These are phyloP conservation scores for Gobionotothen gibberifrons DNA, from an alignment of 2,797 vertebrate species.

Conservation along the genomic window DNA sequence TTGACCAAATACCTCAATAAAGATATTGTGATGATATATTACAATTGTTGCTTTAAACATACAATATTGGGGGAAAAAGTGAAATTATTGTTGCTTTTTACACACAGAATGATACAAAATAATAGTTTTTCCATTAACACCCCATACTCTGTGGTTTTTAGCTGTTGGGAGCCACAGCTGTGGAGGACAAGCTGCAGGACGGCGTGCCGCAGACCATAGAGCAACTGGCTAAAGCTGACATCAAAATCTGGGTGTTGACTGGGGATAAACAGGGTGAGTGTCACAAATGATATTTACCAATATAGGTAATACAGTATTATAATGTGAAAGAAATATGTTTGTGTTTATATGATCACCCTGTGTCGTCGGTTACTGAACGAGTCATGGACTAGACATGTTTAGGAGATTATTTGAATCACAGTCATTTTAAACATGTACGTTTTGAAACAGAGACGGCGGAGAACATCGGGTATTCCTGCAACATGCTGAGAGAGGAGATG, in stretches of 20 bases:
- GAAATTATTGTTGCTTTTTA: neutral
- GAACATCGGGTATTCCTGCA: conserved; percentile 95
- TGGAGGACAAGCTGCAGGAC: conserved; percentile 97
- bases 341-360: neutral
- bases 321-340: neutral
- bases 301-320: neutral
- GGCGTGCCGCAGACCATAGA: conserved; percentile 93
- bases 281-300: neutral
- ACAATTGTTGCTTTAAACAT: neutral
- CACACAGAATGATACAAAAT: neutral
- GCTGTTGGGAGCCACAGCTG: conserved; percentile 92
- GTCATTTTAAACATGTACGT: neutral
- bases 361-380: neutral
- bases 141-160: conserved; percentile 56
- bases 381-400: neutral
- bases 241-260: conserved; percentile 96
- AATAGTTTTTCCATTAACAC: neutral
- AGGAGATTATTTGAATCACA: neutral
- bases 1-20: too few species aligned
- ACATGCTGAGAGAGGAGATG: conserved; percentile 93
- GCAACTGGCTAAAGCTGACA: conserved; percentile 89
- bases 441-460: conserved; percentile 89
- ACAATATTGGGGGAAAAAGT: too few species aligned
- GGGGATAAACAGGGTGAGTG: conserved; percentile 94
- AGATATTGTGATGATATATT: too few species aligned